A percentile compares a stretch with the other conserved stretches of the same genome.
phyloP scores from a whole-genome alignment of 2,888 invertebrate species.

The Drosophila rubida region DNA sequence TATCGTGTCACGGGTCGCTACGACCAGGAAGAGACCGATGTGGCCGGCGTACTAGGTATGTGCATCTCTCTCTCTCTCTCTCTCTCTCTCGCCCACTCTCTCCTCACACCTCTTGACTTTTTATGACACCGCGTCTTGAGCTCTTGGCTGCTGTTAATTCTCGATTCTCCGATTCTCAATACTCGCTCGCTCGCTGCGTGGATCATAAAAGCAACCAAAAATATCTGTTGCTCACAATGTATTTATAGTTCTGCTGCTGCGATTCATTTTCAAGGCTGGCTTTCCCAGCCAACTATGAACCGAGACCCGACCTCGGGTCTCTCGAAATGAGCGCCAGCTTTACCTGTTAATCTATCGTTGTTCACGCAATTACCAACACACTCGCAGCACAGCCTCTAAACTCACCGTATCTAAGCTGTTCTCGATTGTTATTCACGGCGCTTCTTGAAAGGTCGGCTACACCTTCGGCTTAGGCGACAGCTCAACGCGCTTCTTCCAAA shows the following conservation, averaged over 20 bases:
- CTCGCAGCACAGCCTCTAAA: slow-evolving; percentile 31
- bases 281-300: slow-evolving; percentile 44
- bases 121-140: slow-evolving; percentile 55
- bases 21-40: slow-evolving; percentile 98
- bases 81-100: not conserved
- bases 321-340: slow-evolving; percentile 65
- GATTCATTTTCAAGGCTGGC: slow-evolving; percentile 72
- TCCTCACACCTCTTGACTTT: slow-evolving; percentile 60
- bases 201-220: slow-evolving; percentile 42
- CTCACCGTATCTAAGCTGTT: slow-evolving; percentile 14
- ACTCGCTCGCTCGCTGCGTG: not conserved
- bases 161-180: slow-evolving; percentile 5
- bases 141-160: not conserved
- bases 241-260: slow-evolving; percentile 60
- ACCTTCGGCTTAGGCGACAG: slow-evolving; percentile 5
- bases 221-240: slow-evolving; percentile 48
- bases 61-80: slow-evolving; percentile 42
- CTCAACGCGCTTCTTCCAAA: slow-evolving; percentile 18
- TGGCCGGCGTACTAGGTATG: slow-evolving; percentile 96
- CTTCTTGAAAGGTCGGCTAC: slow-evolving; percentile 41
- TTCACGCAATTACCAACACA: slow-evolving; percentile 72
- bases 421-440: slow-evolving; percentile 47
- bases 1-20: slow-evolving; percentile 93
- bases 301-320: slow-evolving; percentile 6
- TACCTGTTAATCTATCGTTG: slow-evolving; percentile 66